These are phyloP conservation scores for Muscina levida DNA, from an alignment of 2,888 invertebrate species.

Conservation along the genomic window DNA sequence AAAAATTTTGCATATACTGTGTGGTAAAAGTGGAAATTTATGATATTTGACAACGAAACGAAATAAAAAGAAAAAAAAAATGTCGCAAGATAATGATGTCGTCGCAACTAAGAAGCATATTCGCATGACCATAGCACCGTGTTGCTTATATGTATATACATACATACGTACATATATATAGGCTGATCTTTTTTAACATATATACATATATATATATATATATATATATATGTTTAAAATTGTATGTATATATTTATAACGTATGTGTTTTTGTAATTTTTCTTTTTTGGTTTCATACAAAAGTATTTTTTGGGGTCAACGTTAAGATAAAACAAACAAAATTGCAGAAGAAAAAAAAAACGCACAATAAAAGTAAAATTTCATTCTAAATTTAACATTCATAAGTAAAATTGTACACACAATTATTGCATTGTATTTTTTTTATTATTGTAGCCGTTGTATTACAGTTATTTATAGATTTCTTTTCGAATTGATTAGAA, in stretches of 20 bases:
- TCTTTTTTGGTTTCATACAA: slow-evolving; percentile 1
- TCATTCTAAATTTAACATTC: slow-evolving; percentile 29
- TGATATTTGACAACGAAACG: slow-evolving; percentile 2
- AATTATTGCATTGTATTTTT: slow-evolving; percentile 19
- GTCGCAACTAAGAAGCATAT: slow-evolving; percentile 50
- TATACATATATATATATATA: not conserved
- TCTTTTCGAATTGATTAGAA: not conserved
- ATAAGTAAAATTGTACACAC: not conserved
- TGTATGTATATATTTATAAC: slow-evolving; percentile 6
- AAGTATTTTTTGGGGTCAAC: slow-evolving; percentile 43
- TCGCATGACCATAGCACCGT: slow-evolving; percentile 44
- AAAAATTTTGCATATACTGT: not conserved
- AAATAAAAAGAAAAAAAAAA: slow-evolving; percentile 32
- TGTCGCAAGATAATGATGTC: too few species aligned
- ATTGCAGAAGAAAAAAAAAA: too few species aligned
- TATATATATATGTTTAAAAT: not conserved
- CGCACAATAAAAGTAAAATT: too few species aligned
- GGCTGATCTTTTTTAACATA: not conserved
- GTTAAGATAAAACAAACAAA: slow-evolving; percentile 9
- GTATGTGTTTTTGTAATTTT: slow-evolving; percentile 18
- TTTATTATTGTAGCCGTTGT: not conserved
- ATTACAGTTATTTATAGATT: not conserved
- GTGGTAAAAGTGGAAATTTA: slow-evolving; percentile 48
- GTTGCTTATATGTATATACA: not conserved
- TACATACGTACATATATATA: not conserved